phyloP scores from a whole-genome alignment of 2,113 vertebrate species.

The Eublepharis macularius region DNA sequence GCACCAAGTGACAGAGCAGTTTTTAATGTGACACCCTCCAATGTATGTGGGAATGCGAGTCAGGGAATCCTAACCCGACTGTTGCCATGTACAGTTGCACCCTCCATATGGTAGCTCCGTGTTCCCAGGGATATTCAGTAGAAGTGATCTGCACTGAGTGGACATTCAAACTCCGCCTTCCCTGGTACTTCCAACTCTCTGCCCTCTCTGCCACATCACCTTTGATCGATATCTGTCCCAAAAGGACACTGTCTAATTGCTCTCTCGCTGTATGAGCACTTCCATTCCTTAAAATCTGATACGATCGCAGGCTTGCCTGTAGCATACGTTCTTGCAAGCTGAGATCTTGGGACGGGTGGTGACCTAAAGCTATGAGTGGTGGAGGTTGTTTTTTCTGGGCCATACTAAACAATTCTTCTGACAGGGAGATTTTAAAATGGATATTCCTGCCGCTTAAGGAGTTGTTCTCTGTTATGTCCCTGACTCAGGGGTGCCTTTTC shows the following conservation, averaged over 20 bases:
- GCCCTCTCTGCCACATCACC: not conserved
- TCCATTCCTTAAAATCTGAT: not conserved
- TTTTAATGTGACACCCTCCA: too few species aligned
- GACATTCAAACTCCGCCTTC: too few species aligned
- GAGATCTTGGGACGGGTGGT: not conserved
- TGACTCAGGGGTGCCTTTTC: too few species aligned
- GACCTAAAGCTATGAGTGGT: not conserved
- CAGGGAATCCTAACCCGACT: too few species aligned
- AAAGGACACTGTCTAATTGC: not conserved
- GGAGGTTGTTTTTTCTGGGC: not conserved
- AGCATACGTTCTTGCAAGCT: not conserved
- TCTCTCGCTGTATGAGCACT: not conserved
- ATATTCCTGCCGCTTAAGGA: not conserved
- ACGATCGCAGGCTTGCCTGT: not conserved
- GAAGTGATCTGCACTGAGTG: too few species aligned
- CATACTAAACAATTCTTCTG: not conserved
- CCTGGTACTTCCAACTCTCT: not conserved
- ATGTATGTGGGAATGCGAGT: too few species aligned
- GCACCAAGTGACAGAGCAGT: too few species aligned
- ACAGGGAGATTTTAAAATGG: not conserved
- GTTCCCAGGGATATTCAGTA: too few species aligned
- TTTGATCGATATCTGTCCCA: too few species aligned
- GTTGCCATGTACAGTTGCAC: too few species aligned
- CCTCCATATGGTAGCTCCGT: too few species aligned
- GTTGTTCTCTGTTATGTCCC: too few species aligned